Conservation (phyloP, 2,797 vertebrate species). For the Scleropages formosus region DNA sequence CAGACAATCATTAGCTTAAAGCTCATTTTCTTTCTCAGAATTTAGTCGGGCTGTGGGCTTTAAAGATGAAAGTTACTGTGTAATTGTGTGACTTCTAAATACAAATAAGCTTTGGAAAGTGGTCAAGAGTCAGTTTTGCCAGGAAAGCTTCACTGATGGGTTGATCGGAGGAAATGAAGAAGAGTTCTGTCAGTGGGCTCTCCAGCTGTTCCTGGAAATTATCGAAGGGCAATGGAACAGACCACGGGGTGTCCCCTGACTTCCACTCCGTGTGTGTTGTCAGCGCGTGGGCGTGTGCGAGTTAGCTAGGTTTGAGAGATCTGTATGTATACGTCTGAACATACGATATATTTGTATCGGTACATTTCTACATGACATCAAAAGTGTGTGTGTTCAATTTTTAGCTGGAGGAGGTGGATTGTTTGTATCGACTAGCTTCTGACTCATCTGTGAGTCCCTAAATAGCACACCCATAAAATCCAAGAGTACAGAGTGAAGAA, state of each 20-base stretch:
- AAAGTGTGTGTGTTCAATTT: background rate
- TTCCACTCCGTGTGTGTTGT: background rate
- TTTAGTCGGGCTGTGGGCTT: conserved; percentile 12
- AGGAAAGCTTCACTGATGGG: conserved; percentile 10
- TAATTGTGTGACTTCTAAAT: background rate
- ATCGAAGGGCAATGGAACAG: background rate
- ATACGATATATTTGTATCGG: conserved; percentile 21
- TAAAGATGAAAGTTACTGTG: background rate
- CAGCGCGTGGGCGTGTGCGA: conserved; percentile 4
- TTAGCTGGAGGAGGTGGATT: background rate
- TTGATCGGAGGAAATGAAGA: conserved; percentile 8
- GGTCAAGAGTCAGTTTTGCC: background rate
- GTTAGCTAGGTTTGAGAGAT: background rate
- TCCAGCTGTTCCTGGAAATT: background rate
- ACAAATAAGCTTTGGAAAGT: background rate
- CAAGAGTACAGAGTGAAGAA: background rate
- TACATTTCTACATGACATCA: background rate
- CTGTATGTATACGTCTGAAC: conserved; percentile 33
- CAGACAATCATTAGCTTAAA: no score
- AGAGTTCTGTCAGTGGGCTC: background rate
- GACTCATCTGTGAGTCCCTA: conserved; percentile 12
- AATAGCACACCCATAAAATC: conserved; percentile 8
- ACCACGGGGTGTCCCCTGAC: background rate
- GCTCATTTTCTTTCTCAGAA: background rate
- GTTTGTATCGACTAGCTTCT: conserved; percentile 6